A percentile compares a stretch with the other conserved stretches of the same genome.
Evolutionary conservation across 2,113 vertebrate genomes (phyloP).

Genomic region (Esox niger): DNA sequence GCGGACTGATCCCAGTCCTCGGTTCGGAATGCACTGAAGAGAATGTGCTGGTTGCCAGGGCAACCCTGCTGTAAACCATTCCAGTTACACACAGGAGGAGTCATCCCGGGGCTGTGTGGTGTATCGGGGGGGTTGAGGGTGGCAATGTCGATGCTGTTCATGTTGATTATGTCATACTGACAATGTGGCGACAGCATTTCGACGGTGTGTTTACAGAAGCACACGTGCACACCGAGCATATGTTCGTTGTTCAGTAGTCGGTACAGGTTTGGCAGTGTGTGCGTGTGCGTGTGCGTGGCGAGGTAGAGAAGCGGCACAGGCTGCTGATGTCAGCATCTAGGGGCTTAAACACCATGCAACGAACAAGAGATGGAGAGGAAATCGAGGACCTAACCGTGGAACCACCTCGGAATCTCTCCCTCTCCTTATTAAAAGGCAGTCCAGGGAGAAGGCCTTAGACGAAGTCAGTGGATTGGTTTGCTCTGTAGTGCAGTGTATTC

Average conservation of each 20-base stretch:
- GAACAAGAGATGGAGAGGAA: slow-evolving; percentile 37
- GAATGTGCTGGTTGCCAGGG: too few species aligned
- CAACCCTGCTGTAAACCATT: too few species aligned
- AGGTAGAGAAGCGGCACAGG: slow-evolving; percentile 34
- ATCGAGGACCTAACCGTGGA: slow-evolving; percentile 42
- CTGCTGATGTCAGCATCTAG: slow-evolving; percentile 73
- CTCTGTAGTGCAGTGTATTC: too few species aligned
- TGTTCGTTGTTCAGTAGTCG: not conserved
- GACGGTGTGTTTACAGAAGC: too few species aligned
- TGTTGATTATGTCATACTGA: not conserved
- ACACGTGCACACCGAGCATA: too few species aligned
- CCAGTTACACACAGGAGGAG: too few species aligned
- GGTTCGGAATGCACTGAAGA: too few species aligned
- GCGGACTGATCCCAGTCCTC: too few species aligned
- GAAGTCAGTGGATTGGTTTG: too few species aligned
- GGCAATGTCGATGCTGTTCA: not conserved
- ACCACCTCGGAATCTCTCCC: slow-evolving; percentile 8
- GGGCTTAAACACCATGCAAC: slow-evolving; percentile 65
- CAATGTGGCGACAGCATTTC: not conserved
- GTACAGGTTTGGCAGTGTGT: slow-evolving; percentile 5
- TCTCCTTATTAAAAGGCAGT: not conserved
- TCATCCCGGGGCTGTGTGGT: too few species aligned
- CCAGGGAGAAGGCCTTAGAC: too few species aligned
- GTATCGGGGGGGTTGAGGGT: too few species aligned
- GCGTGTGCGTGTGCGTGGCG: slow-evolving; percentile 19